Conservation (phyloP, 2,113 vertebrate genomes). For the Numenius arquata region DNA sequence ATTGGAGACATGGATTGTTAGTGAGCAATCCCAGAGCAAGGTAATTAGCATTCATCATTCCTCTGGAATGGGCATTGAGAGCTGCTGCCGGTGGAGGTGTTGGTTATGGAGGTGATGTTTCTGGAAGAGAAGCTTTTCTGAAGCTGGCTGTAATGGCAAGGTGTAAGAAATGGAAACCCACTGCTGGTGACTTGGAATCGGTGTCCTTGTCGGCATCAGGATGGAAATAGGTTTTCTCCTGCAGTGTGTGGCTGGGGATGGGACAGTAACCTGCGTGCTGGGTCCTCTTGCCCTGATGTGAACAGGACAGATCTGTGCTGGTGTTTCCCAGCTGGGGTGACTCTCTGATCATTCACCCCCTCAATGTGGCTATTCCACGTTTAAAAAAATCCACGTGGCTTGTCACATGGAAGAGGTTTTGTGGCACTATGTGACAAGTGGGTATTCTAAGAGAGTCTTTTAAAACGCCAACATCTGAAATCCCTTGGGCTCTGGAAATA, state of each 20-base stretch:
- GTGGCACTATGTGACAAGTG: too few species aligned
- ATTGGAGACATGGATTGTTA: accelerated
- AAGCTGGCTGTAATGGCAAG: neutral
- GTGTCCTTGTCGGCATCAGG: neutral
- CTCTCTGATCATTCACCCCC: neutral
- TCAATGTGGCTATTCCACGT: neutral
- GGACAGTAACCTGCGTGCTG: neutral
- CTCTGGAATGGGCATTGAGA: neutral
- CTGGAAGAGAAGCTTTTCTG: neutral
- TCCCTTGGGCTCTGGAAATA: neutral
- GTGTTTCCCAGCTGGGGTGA: accelerated
- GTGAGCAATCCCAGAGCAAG: neutral
- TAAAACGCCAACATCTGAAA: neutral
- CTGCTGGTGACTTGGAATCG: neutral
- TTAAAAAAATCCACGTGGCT: neutral
- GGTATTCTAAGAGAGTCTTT: neutral
- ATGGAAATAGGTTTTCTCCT: neutral
- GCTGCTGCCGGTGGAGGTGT: neutral
- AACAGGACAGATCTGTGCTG: neutral
- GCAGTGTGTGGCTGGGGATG: accelerated
- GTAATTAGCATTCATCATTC: neutral
- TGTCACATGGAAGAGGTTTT: neutral
- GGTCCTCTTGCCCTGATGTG: accelerated
- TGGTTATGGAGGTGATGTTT: neutral
- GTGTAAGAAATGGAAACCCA: neutral